Conservation (phyloP, 2,888 invertebrate genomes). For the Frankliniella fusca region DNA sequence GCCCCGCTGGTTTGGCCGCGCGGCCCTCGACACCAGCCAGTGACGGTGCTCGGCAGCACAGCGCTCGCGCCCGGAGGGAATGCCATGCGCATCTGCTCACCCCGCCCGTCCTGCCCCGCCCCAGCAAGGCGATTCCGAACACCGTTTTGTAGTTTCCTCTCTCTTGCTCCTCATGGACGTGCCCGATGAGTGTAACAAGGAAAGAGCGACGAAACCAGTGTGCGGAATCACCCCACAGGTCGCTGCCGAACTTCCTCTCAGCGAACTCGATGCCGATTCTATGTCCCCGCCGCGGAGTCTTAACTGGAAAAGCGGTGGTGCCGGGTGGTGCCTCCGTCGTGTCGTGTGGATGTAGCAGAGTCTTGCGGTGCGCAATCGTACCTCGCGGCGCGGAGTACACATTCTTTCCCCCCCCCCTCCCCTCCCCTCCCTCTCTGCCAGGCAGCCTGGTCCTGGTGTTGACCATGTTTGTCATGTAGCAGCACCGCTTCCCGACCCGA, state of each 20-base stretch:
- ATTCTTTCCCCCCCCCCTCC: background rate
- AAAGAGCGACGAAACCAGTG: too few species aligned
- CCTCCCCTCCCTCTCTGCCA: background rate
- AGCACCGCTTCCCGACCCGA: conserved; percentile 10
- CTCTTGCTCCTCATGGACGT: too few species aligned
- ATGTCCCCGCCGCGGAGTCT: background rate
- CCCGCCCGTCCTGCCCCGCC: background rate
- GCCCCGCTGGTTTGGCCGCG: background rate
- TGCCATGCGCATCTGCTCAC: background rate
- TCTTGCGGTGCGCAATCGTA: background rate
- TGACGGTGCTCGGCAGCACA: background rate
- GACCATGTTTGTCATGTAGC: conserved; percentile 18
- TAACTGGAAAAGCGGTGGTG: background rate
- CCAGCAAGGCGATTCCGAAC: too few species aligned
- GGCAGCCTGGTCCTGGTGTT: background rate
- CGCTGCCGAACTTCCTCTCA: background rate
- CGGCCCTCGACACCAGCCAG: background rate
- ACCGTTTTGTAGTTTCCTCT: too few species aligned
- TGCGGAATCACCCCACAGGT: too few species aligned
- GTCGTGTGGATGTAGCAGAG: too few species aligned
- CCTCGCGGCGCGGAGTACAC: background rate
- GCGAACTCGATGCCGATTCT: background rate
- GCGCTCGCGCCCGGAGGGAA: too few species aligned
- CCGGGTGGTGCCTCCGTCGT: background rate
- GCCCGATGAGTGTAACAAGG: too few species aligned